Evolutionary conservation across 2,113 vertebrate genomes (phyloP), one percentile per base, ranked within the genome.

Genomic region (Coregonus clupeaformis): DNA sequence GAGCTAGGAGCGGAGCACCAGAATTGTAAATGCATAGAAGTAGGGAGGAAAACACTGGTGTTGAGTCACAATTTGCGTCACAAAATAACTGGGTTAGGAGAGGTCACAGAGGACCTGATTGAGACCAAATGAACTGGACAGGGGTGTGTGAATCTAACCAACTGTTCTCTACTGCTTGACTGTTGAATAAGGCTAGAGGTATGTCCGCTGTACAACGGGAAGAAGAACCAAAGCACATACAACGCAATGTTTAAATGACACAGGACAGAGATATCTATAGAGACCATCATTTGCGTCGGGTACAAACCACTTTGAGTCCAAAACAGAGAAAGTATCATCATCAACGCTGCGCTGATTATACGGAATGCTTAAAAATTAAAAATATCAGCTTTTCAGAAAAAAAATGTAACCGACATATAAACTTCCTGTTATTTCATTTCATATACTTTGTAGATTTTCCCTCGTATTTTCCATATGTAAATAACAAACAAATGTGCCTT

Each of bases 391-490:
- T 86, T 83, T 80, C 87, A 66, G 42, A 76, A 18, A 32, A 30
- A 64, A 66, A 76, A 87, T 57, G 14, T 81, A 29, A 80, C 82
- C 71, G 60, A 82, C 76, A 87, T 87, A 81, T 75, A 81, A 81
- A 76, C 77, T 83, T 87, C 77, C 82, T 90, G 70, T 77, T 86
- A 77, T 77, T 85, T 82, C 78, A 63, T 49, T 76, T 86, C 76
- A 86, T 90, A 88, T 82, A 87, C 80, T 80, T 85, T 89, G 68
- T 79, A 83, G 80, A 87, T 88, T 78, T 77, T 91, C 88, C 91
- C 89, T 90, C 86, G 86, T 90, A 86, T 87, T 91, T 91, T 87
- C 91, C 89, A 88, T 90, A 91, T 64, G 81, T 86, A 89, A 86
- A 90, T 89, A 89, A 67, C 85, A 85, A 83, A 74, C 87, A 90